Evolutionary conservation across 2,797 vertebrate species (phyloP).

Genomic region (Enteromius paludinosus): DNA sequence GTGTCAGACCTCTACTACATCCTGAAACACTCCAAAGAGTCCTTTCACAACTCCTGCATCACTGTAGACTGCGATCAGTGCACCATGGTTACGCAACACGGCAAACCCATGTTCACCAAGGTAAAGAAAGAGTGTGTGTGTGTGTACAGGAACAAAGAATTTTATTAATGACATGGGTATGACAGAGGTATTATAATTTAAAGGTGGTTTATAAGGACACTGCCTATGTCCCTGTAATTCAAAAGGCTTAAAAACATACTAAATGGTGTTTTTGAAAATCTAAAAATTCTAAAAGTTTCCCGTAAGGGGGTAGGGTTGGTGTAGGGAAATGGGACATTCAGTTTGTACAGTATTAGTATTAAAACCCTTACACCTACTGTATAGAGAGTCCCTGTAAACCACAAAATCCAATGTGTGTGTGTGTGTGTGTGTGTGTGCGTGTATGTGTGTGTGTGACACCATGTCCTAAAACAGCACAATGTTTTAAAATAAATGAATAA

Average conservation of each 20-base stretch:
- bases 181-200: too few relatives aligned
- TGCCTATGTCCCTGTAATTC: too few relatives aligned
- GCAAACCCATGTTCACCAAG: slow-evolving; percentile 99
- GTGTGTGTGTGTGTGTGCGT: too few relatives aligned
- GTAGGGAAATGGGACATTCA: too few relatives aligned
- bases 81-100: slow-evolving; percentile 98
- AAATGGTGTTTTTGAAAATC: too few relatives aligned
- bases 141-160: background rate
- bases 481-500: background rate
- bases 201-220: background rate
- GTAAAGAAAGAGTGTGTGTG: slow-evolving; percentile 70
- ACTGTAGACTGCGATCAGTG: slow-evolving; percentile 99
- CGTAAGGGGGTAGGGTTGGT: too few relatives aligned
- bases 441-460: background rate
- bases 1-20: slow-evolving; percentile 98
- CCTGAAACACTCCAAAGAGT: slow-evolving; percentile 99
- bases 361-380: too few relatives aligned
- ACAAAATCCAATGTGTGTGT: background rate
- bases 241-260: too few relatives aligned
- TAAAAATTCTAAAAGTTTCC: too few relatives aligned
- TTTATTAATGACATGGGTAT: too few relatives aligned
- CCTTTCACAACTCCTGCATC: slow-evolving; percentile 99
- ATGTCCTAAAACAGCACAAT: background rate
- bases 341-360: too few relatives aligned
- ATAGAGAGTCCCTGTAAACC: too few relatives aligned